Conservation (phyloP, 2,113 vertebrate genomes). For the Pithys albifrons region DNA sequence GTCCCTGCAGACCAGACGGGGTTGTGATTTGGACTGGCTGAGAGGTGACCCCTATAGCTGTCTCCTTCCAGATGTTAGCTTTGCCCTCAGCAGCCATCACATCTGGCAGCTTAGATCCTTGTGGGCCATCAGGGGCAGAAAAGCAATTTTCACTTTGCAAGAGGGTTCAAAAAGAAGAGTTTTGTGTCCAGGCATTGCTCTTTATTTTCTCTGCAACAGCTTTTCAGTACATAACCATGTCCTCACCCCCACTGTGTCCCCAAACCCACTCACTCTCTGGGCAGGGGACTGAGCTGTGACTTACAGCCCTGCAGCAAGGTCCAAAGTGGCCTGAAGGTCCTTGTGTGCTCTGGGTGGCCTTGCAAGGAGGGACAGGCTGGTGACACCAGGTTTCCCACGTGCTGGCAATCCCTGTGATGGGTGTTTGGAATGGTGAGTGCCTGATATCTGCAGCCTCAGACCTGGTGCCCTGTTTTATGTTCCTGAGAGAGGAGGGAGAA, state of each 20-base stretch:
- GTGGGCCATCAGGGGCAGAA: fast-evolving
- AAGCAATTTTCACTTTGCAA: not conserved
- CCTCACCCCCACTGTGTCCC: not conserved
- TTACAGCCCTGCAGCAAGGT: fast-evolving
- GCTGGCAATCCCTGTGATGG: not conserved
- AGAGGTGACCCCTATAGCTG: not conserved
- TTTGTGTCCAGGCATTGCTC: not conserved
- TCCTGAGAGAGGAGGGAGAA: not conserved
- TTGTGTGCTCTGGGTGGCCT: not conserved
- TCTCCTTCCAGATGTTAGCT: not conserved
- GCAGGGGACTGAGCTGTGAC: not conserved
- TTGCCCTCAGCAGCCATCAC: not conserved
- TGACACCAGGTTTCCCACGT: not conserved
- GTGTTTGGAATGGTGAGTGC: not conserved
- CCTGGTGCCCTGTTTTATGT: not conserved
- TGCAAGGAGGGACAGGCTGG: not conserved
- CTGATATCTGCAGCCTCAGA: not conserved
- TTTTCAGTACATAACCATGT: not conserved
- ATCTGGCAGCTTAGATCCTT: not conserved
- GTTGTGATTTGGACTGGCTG: not conserved
- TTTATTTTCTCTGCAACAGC: not conserved
- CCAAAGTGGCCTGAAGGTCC: not conserved
- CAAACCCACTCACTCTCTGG: not conserved
- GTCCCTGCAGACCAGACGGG: not conserved
- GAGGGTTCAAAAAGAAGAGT: not conserved